Conservation (phyloP, 2,888 invertebrate species). For the Dryocosmus kuriphilus region DNA sequence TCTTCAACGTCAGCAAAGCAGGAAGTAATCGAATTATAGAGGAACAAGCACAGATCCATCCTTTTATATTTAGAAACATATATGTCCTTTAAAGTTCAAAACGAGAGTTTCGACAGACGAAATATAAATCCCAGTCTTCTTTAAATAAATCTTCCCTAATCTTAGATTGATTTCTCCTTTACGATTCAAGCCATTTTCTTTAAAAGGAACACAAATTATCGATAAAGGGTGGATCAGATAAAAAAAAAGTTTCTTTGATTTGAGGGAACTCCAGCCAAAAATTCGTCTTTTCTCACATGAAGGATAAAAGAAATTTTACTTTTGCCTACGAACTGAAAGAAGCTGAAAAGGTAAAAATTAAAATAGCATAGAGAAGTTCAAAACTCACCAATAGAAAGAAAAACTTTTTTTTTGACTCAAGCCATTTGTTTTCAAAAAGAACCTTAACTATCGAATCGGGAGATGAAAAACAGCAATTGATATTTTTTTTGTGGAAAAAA, state of each 20-base stretch:
- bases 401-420: too few species aligned
- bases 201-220: not conserved
- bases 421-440: too few species aligned
- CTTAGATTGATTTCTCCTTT: not conserved
- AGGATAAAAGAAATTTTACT: too few species aligned
- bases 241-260: too few species aligned
- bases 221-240: too few species aligned
- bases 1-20: not conserved
- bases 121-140: not conserved
- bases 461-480: not conserved
- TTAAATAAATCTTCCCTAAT: not conserved
- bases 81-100: slow-evolving; percentile 4
- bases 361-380: too few species aligned
- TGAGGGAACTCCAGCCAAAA: too few species aligned
- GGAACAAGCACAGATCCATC: not conserved
- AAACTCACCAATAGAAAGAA: too few species aligned
- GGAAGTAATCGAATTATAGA: not conserved
- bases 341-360: too few species aligned
- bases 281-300: too few species aligned
- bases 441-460: not conserved
- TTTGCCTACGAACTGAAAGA: too few species aligned
- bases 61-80: not conserved
- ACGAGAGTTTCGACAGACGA: not conserved
- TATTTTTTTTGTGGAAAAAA: not conserved
- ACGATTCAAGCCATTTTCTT: not conserved